phyloP scores from a whole-genome alignment of 1,140 invertebrate genomes.

The Eurosta solidaginis region DNA sequence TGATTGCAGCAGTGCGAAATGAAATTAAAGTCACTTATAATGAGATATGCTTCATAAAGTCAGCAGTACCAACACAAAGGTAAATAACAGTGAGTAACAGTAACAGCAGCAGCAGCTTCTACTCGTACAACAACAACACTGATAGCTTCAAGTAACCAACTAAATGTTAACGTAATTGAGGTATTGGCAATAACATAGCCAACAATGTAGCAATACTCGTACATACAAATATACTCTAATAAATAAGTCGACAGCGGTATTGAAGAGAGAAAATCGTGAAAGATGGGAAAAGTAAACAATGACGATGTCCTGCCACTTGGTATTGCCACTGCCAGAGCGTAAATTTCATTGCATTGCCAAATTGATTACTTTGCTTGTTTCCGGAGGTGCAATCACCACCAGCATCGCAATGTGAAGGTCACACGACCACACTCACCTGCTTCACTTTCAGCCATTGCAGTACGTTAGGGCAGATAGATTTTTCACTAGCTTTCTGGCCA shows the following conservation, averaged over 20 bases:
- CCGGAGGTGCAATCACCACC: neutral
- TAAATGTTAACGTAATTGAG: too few relatives aligned
- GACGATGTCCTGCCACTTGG: neutral
- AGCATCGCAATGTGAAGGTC: too few relatives aligned
- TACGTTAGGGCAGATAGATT: too few relatives aligned
- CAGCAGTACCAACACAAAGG: neutral
- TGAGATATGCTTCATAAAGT: neutral
- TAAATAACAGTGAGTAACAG: neutral
- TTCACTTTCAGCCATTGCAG: too few relatives aligned
- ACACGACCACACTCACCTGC: too few relatives aligned
- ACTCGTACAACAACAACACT: neutral
- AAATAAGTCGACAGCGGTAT: too few relatives aligned
- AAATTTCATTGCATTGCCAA: neutral
- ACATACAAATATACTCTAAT: neutral
- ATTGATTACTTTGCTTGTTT: constrained; percentile 3
- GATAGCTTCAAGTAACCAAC: too few relatives aligned
- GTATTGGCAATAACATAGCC: neutral
- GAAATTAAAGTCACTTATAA: constrained; percentile 19
- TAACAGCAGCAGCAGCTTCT: neutral
- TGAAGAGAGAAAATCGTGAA: neutral
- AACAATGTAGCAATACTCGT: neutral
- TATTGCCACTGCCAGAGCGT: neutral
- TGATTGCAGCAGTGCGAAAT: constrained; percentile 10
- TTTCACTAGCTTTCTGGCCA: too few relatives aligned
- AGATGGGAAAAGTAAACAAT: neutral